Evolutionary conservation across 2,888 invertebrate species (phyloP).

Genomic region (Bembecia ichneumoniformis): DNA sequence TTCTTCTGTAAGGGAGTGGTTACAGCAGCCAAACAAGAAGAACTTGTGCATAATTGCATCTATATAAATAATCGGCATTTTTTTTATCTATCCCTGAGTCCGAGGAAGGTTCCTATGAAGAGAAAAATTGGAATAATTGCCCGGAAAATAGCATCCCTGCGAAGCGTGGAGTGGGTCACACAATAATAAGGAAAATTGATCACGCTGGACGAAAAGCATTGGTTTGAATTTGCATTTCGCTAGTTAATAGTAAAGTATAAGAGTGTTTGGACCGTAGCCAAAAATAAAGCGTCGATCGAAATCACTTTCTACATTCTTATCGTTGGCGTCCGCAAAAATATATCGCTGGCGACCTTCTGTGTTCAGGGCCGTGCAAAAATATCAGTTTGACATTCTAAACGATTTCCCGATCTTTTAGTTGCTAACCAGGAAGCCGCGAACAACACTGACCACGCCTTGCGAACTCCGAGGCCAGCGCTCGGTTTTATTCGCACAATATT

Average conservation of each 20-base stretch:
- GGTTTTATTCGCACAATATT: neutral
- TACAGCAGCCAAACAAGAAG: no score
- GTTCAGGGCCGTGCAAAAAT: conserved; percentile 67
- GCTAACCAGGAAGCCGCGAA: conserved; percentile 62
- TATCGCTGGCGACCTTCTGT: conserved; percentile 44
- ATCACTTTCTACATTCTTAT: conserved; percentile 64
- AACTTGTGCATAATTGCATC: no score
- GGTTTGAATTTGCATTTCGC: neutral
- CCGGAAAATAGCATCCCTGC: no score
- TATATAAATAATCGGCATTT: no score
- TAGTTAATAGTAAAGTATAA: conserved; percentile 17
- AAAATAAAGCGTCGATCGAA: conserved; percentile 41
- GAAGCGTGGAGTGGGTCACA: no score
- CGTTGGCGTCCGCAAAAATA: conserved; percentile 47
- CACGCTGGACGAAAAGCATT: no score
- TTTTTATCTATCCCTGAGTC: no score
- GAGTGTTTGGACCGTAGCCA: conserved; percentile 46
- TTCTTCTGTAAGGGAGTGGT: no score
- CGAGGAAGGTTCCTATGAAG: no score
- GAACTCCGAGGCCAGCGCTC: conserved; percentile 32
- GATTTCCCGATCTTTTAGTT: conserved; percentile 64
- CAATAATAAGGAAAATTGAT: no score
- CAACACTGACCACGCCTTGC: conserved; percentile 50
- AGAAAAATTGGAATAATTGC: no score
- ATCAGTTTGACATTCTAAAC: conserved; percentile 67